These are phyloP conservation scores for Cremastinae sp. DNA, from an alignment of 2,888 invertebrate genomes.

Conservation along the genomic window DNA sequence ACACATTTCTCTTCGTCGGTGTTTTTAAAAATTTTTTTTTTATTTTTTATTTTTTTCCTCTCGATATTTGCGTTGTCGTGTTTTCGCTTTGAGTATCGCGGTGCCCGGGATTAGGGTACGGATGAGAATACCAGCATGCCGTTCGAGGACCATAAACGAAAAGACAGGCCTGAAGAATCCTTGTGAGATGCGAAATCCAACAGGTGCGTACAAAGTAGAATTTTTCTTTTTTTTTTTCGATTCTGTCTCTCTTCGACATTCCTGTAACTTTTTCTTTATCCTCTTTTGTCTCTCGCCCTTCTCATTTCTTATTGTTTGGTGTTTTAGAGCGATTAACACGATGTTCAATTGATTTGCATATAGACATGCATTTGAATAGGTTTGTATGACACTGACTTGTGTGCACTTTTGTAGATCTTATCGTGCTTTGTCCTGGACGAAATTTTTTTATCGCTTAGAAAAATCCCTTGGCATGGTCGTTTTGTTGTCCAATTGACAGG, in stretches of 20 bases:
- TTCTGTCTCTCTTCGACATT: constrained; percentile 35
- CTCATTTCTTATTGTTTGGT: constrained; percentile 32
- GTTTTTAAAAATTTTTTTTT: constrained; percentile 39
- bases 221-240: constrained; percentile 60
- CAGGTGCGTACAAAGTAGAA: constrained; percentile 72
- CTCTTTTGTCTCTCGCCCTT: constrained; percentile 16
- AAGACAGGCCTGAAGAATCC: constrained; percentile 56
- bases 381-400: too few species aligned
- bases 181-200: constrained; percentile 59
- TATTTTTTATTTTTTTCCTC: constrained; percentile 55
- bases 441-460: constrained; percentile 21
- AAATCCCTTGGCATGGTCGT: constrained; percentile 47
- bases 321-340: constrained; percentile 31
- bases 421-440: too few species aligned
- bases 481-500: constrained; percentile 42
- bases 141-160: constrained; percentile 61
- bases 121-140: constrained; percentile 69
- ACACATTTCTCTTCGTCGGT: constrained; percentile 32
- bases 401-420: not conserved
- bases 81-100: constrained; percentile 73
- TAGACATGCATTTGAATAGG: too few species aligned
- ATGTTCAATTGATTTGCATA: constrained; percentile 1
- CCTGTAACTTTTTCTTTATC: constrained; percentile 30
- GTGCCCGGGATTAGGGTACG: constrained; percentile 70
- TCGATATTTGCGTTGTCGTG: constrained; percentile 73